Evolutionary conservation across 2,797 vertebrate genomes (phyloP).

Genomic region (Gadopsis marmoratus): DNA sequence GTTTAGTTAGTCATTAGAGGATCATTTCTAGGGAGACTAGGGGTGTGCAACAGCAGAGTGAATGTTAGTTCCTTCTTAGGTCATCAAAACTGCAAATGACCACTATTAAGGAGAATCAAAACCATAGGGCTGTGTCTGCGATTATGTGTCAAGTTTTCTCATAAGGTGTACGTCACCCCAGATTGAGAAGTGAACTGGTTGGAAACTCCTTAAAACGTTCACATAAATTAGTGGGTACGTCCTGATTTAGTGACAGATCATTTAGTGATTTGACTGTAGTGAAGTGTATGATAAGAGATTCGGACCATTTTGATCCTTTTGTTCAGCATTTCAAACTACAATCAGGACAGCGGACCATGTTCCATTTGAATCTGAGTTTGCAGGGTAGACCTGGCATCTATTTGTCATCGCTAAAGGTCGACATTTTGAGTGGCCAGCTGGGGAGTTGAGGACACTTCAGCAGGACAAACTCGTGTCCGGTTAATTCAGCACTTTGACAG

Average conservation of each 20-base stretch:
- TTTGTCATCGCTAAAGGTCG: no score
- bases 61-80: background rate
- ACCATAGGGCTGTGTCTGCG: background rate
- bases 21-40: background rate
- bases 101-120: no score
- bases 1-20: background rate
- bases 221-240: background rate
- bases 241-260: background rate
- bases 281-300: background rate
- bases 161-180: background rate
- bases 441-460: background rate
- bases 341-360: background rate
- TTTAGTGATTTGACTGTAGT: background rate
- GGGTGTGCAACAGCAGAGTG: background rate
- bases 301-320: background rate
- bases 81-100: slow-evolving; percentile 2
- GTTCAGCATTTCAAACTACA: background rate
- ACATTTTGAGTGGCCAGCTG: background rate
- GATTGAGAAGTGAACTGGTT: background rate
- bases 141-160: background rate
- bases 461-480: background rate
- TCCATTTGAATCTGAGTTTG: background rate
- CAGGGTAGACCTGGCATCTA: background rate
- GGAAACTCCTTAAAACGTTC: background rate
- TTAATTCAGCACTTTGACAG: slow-evolving; percentile 25